Conservation (phyloP, 1,140 invertebrate species). For the Hyphantria cunea region DNA sequence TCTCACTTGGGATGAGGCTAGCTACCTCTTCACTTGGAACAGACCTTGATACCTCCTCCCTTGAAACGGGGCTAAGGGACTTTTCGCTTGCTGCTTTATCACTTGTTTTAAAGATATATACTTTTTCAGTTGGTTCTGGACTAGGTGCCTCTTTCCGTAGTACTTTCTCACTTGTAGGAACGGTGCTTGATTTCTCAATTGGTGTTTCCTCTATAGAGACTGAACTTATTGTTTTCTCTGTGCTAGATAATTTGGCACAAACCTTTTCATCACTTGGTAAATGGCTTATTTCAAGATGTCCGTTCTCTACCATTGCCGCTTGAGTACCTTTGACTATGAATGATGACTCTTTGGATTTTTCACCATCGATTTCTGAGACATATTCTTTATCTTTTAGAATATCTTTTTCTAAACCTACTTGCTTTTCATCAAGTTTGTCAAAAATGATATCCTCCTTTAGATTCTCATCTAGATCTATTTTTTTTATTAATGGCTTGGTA, state of each 20-base stretch:
- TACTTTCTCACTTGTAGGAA: not conserved
- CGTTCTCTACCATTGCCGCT: too few relatives aligned
- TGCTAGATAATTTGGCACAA: not conserved
- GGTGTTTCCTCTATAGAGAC: not conserved
- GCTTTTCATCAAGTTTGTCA: slow-evolving; percentile 68
- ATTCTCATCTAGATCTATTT: not conserved
- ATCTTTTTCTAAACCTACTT: slow-evolving; percentile 67
- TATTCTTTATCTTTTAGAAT: slow-evolving; percentile 37
- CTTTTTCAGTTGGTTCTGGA: not conserved
- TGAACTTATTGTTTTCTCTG: not conserved
- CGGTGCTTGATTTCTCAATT: not conserved
- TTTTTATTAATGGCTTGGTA: too few relatives aligned
- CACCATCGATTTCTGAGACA: slow-evolving; percentile 44
- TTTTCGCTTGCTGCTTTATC: not conserved
- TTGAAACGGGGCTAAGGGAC: not conserved
- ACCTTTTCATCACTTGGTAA: not conserved
- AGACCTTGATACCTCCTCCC: not conserved
- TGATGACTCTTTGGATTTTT: slow-evolving; percentile 11
- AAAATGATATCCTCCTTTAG: slow-evolving; percentile 45
- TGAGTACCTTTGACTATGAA: too few relatives aligned
- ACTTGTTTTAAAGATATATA: not conserved
- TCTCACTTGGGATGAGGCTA: too few relatives aligned
- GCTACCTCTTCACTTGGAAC: not conserved
- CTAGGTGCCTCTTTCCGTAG: not conserved
- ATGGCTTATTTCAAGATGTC: not conserved